Base-by-base conservation (phyloP, 2,888 invertebrate species). In the Mystacides longicornis region DNA sequence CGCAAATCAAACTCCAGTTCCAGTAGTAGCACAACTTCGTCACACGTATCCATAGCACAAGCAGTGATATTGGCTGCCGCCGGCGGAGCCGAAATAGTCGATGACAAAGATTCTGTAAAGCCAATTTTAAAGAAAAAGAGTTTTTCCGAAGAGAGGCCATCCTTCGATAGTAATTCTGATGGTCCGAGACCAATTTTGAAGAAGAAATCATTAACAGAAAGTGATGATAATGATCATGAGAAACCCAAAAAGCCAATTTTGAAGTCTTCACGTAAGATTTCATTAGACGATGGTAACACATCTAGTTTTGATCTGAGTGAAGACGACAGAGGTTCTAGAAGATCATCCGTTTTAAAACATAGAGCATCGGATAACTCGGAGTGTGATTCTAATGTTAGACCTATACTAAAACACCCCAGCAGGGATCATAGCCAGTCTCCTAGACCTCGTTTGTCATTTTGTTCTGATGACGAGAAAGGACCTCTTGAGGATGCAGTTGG, bases 111-210 rank as follows among this genome's bases (percentile, higher is more conserved):
- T 64, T 68, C 68, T 1, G 83, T 89, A 0, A 81, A 84, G 64
- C 90, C 91, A 2, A 92, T 92, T 64, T 72, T 92, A 11, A 92
- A 92, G 72, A 87, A 89, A 72, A 90, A 90, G 67, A 86, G 86
- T 65, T 82, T 85, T 64, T 81, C 83, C 3, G 86, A 87, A 65
- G 86, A 87, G 66, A 70, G 79, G 60, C 75, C 83, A 20, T 78
- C 74, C 63, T 72, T 71, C 51, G 81, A 81, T 63, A 63, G 69
- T 22, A 63, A 67, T 47, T 69, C 70, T 5, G 78, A 77, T 54
- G 77, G 77, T 33, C 84, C 86, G 0, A 85, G 79, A 69, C 92
- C 93, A 2, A 93, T 93, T 65, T 69, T 93, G 37, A 93, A 93
- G 72, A 93, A 93, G 74, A 92, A 93, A 69, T 86, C 86, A 1